A percentile compares a stretch with the other conserved stretches of the same genome.
These are phyloP conservation scores for Ochotona curzoniae DNA, from an alignment of 2,113 vertebrate species.

Conservation along the genomic window DNA sequence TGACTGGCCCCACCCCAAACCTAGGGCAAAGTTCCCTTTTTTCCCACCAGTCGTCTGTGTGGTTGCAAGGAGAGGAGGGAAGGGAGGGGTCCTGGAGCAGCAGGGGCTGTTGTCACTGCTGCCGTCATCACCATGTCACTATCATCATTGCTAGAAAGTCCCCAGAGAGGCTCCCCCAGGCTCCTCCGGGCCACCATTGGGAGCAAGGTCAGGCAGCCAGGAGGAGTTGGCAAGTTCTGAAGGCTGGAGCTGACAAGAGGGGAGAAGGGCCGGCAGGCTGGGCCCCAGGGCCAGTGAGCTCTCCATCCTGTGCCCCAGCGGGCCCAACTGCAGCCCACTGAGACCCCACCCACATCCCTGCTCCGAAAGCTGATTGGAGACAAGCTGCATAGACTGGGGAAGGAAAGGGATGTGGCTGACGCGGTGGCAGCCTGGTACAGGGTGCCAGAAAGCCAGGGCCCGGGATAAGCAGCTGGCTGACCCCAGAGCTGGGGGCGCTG, in stretches of 20 bases:
- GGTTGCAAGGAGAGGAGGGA: neutral
- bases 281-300: neutral
- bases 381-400: neutral
- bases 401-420: neutral
- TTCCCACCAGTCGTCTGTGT: neutral
- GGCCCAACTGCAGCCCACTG: neutral
- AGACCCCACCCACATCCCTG: neutral
- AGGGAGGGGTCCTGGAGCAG: neutral
- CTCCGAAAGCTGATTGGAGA: neutral
- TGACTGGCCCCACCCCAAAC: neutral
- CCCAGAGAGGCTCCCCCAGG: neutral
- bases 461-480: neutral
- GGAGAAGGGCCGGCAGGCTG: neutral
- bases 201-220: neutral
- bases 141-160: neutral
- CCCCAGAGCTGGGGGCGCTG: neutral
- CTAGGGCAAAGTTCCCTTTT: neutral
- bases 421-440: rapidly evolving
- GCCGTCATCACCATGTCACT: neutral
- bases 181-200: neutral
- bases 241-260: neutral
- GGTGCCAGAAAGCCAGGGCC: rapidly evolving
- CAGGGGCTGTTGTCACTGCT: neutral
- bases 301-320: neutral
- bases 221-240: rapidly evolving